Percentiles rank a stretch among this genome's conserved stretches.
phyloP scores from a whole-genome alignment of 1,140 invertebrate species.

The Caerostris extrusa region DNA sequence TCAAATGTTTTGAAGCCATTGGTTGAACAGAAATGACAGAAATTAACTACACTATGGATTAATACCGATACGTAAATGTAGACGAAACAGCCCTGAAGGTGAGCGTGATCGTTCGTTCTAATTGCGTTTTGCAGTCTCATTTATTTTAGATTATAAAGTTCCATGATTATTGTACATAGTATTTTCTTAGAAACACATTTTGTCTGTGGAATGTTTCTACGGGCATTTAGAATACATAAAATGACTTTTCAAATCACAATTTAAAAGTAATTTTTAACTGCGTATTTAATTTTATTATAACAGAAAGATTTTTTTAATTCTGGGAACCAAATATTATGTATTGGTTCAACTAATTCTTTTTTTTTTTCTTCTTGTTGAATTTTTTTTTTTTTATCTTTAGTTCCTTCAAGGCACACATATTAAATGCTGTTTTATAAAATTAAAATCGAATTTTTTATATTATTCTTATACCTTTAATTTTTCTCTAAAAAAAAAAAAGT shows the following conservation, averaged over 20 bases:
- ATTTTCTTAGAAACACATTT: not conserved
- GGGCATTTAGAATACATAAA: not conserved
- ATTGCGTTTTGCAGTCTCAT: constrained; percentile 37
- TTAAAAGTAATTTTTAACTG: not conserved
- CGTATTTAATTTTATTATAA: not conserved
- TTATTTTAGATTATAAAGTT: constrained; percentile 59
- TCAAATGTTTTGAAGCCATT: not conserved
- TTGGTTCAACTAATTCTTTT: too few relatives aligned
- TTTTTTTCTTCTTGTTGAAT: too few relatives aligned
- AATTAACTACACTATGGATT: constrained; percentile 40
- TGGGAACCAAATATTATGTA: too few relatives aligned
- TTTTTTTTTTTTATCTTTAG: too few relatives aligned
- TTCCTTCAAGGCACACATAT: not conserved
- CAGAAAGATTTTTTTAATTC: too few relatives aligned
- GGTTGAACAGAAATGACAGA: constrained; percentile 18
- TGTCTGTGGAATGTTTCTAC: not conserved
- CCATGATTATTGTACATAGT: constrained; percentile 47
- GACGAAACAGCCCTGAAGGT: not conserved
- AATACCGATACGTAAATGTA: not conserved
- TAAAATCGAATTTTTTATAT: not conserved
- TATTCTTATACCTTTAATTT: too few relatives aligned
- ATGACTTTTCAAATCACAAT: not conserved
- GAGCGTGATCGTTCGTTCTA: constrained; percentile 54
- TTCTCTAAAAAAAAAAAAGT: too few relatives aligned
- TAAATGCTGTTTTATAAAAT: not conserved